Evolutionary conservation across 1,140 invertebrate genomes (phyloP).

Genomic region (Caenorhabditis brenneri): DNA sequence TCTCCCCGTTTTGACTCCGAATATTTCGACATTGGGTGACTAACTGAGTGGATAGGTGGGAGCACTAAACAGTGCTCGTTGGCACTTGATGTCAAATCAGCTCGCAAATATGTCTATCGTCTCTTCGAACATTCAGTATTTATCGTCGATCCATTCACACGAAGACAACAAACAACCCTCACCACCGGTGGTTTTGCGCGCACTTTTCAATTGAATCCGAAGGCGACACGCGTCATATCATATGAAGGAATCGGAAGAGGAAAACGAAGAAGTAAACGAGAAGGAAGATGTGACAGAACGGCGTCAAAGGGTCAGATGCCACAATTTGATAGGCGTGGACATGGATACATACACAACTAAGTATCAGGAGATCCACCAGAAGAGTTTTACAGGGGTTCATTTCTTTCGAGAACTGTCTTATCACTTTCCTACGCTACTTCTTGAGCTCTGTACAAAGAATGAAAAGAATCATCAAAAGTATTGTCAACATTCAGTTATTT

Average conservation of each 20-base stretch:
- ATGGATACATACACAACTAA: neutral
- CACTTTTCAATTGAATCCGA: conserved; percentile 17
- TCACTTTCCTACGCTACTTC: no score
- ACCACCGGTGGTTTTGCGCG: neutral
- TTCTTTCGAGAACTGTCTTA: no score
- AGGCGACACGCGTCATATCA: conserved; percentile 38
- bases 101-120: conserved; percentile 29
- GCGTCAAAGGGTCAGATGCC: neutral
- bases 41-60: neutral
- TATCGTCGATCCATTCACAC: conserved; percentile 18
- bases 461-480: no score
- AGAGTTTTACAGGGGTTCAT: no score
- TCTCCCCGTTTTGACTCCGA: neutral
- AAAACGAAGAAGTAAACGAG: no score
- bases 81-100: conserved; percentile 43
- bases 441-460: no score
- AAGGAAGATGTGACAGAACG: neutral
- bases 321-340: neutral
- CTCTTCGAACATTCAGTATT: conserved; percentile 15
- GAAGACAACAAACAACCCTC: conserved; percentile 14
- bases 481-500: neutral
- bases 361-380: no score
- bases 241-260: neutral
- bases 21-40: conserved; percentile 7
- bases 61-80: conserved; percentile 16